Evolutionary conservation across 2,113 vertebrate species (phyloP).

Genomic region (Oenanthe oenanthe): DNA sequence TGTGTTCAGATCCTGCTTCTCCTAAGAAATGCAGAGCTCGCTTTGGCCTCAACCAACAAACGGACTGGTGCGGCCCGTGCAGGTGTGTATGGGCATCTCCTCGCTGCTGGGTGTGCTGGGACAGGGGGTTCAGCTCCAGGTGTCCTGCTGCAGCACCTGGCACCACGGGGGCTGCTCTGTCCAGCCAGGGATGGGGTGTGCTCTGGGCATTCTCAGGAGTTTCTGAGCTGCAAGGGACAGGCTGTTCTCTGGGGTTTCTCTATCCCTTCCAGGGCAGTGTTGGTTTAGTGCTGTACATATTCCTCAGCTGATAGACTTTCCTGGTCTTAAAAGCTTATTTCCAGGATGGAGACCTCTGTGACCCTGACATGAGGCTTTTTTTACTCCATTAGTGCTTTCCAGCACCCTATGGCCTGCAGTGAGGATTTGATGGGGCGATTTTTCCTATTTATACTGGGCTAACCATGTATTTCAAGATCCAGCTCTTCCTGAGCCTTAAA

Average conservation of each 20-base stretch:
- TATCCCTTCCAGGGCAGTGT: accelerated
- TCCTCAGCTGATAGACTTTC: neutral
- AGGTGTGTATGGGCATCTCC: constrained; percentile 88
- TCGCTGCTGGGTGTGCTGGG: constrained; percentile 35
- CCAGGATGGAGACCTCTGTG: neutral
- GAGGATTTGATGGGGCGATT: neutral
- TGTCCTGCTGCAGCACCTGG: neutral
- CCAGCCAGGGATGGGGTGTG: neutral
- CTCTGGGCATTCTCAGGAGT: neutral
- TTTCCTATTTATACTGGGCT: neutral
- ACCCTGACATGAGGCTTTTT: neutral
- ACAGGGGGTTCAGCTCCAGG: neutral
- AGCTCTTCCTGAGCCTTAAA: neutral
- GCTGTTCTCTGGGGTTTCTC: neutral
- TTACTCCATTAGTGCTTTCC: neutral
- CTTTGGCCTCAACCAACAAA: constrained; percentile 99
- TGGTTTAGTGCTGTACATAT: neutral
- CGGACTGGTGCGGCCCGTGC: constrained; percentile 99
- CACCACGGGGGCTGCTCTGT: neutral
- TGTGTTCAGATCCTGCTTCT: constrained; percentile 95
- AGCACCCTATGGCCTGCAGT: neutral
- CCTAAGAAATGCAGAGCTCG: constrained; percentile 99
- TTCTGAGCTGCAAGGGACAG: neutral
- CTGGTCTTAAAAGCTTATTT: neutral
- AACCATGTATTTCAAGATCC: neutral